Evolutionary conservation across 2,797 vertebrate genomes (phyloP), one percentile per base, ranked within the genome.

Genomic region (Labroides dimidiatus): DNA sequence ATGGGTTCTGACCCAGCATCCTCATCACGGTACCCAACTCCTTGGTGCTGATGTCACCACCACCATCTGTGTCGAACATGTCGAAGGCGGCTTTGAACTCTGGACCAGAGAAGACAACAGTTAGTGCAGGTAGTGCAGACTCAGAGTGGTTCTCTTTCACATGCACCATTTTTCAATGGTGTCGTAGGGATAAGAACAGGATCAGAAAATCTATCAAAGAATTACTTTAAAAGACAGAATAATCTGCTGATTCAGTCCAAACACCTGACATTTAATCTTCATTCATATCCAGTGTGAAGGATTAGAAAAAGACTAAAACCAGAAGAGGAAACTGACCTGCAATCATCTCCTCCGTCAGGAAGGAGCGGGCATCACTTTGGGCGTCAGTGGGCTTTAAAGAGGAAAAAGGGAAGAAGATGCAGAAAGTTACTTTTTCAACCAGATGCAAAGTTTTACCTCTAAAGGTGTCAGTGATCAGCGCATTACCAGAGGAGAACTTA

Each of bases 61-160:
- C 98, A 0, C 98, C 98, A 2, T 99, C 98, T 0, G 97, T 97
- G 75, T 99, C 98, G 41, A 99, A 99, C 97, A 99, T 96, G 92
- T 99, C 97, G 0, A 99, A 99, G 80, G 98, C 98, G 0, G 98
- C 97, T 77, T 99, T 99, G 94, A 99, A 99, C 91, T 99, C 98
- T 99, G 90, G 1, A 41, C 0, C 2, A 47, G 17, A 52, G 39
- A 61, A 17, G 23, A 1, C 33, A 44, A 41, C 30, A 33, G 30
- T 33, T 10, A 33, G 8, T 33, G 15, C 37, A 47, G 11, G 19
- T 6, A 4, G 45, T 11, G 4, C 19, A 20, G 4, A 9, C 1
- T 14, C 13, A 14, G 13, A 13, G 3, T n/a, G n/a, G n/a, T n/a
- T n/a, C n/a, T n/a, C n/a, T n/a, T n/a, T n/a, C n/a, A n/a, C n/a